Evolutionary conservation across 2,888 invertebrate genomes (phyloP), one percentile per base, ranked within the genome.

Genomic region (Gortyna flavago): DNA sequence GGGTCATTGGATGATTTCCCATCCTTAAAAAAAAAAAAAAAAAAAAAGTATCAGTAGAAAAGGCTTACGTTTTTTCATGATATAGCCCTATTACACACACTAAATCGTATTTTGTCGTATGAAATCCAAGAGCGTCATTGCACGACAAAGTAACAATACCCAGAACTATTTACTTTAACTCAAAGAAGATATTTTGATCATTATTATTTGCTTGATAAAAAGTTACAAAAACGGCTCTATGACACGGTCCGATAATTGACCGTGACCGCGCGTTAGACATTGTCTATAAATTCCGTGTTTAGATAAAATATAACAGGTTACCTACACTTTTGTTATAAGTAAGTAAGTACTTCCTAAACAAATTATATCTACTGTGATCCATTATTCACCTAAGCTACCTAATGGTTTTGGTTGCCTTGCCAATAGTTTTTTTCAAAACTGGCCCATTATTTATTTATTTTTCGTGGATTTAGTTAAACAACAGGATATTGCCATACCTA

Each of bases 181-280:
- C 35, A 72, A 77, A 81, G 77, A 79, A 85, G 74, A 84, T 75
- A 83, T 85, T 82, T 79, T 64, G 75, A 85, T 88, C 72, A 89
- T 85, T 83, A 82, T 81, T 88, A 87, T 81, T 85, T 77, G 75
- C 74, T 75, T 80, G 86, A 89, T 89, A 91, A 92, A 90, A 91
- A 89, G 81, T 85, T 74, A 87, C 87, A 85, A 90, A 86, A 91
- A 86, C 88, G 85, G 85, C 89, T 83, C 77, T 84, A 83, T 81
- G 91, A 87, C 88, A 92, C 92, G 92, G 91, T 90, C 88, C 88
- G 89, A 81, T 92, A 91, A 91, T 88, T 91, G 87, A 89, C 91
- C 89, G 88, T 91, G 92, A 90, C 91, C 90, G 89, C 85, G 88
- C 88, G 88, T 88, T 88, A 87, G 78, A 81, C 88, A 86, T 87